Evolutionary conservation across 2,113 vertebrate species (phyloP).

Genomic region (Myxocyprinus asiaticus): DNA sequence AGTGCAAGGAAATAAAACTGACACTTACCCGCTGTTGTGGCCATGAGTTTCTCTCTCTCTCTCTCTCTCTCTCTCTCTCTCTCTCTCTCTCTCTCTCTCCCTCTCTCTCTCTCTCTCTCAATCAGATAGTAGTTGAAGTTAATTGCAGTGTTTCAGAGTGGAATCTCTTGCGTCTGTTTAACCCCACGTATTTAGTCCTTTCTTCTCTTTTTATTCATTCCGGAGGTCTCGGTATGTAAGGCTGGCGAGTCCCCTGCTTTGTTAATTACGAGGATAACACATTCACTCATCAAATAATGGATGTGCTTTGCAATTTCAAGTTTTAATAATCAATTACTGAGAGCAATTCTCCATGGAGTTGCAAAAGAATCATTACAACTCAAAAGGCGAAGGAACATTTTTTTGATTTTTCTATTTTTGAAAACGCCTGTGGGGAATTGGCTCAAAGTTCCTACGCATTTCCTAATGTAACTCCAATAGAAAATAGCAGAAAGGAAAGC

Average conservation of each 20-base stretch:
- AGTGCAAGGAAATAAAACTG: too few species aligned
- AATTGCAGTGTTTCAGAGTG: conserved; percentile 56
- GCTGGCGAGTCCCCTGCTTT: conserved; percentile 87
- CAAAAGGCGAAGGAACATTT: conserved; percentile 90
- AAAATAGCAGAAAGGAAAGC: conserved; percentile 70
- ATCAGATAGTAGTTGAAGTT: conserved; percentile 60
- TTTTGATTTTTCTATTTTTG: conserved; percentile 96
- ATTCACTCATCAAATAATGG: conserved; percentile 94
- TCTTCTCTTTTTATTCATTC: conserved; percentile 54
- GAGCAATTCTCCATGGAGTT: conserved; percentile 95
- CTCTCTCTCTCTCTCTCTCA: conserved; percentile 15
- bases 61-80: conserved; percentile 2
- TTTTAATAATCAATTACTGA: conserved; percentile 99
- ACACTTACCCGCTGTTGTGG: too few species aligned
- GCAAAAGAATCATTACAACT: conserved; percentile 97
- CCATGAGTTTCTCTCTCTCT: not conserved
- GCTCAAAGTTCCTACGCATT: conserved; percentile 82
- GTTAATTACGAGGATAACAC: conserved; percentile 98
- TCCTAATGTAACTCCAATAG: conserved; percentile 75
- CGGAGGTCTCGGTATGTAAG: conserved; percentile 78
- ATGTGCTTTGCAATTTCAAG: conserved; percentile 97
- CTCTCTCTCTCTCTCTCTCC: conserved; percentile 15
- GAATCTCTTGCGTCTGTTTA: conserved; percentile 58
- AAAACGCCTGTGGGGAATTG: conserved; percentile 73
- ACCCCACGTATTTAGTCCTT: conserved; percentile 75